A percentile compares a stretch with the other conserved stretches of the same genome.
Conservation (phyloP, 1,140 invertebrate genomes). For the Drosophila serrata region DNA sequence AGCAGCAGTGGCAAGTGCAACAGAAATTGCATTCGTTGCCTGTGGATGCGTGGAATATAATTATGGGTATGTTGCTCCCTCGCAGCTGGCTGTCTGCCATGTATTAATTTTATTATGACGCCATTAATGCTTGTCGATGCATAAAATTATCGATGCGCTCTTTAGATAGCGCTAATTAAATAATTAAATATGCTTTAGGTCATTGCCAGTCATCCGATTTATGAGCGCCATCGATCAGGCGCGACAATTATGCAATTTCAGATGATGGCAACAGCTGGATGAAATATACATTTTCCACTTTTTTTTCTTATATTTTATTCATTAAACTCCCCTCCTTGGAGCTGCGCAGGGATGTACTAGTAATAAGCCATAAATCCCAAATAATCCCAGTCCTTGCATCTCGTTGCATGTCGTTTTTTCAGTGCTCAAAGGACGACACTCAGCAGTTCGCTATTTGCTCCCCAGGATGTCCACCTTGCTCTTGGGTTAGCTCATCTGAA, state of each 20-base stretch:
- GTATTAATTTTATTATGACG: conserved; percentile 76
- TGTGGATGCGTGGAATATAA: conserved; percentile 37
- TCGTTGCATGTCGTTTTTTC: background rate
- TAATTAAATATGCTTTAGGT: conserved; percentile 83
- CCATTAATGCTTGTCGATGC: conserved; percentile 78
- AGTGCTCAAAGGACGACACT: background rate
- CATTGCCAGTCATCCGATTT: conserved; percentile 63
- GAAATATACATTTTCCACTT: conserved; percentile 23
- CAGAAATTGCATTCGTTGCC: conserved; percentile 12
- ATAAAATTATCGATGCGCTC: conserved; percentile 79
- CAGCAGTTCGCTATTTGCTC: conserved; percentile 30
- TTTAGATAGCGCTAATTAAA: conserved; percentile 82
- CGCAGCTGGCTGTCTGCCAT: conserved; percentile 52
- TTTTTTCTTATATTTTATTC: conserved; percentile 16
- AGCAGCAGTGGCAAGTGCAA: background rate
- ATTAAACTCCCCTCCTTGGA: background rate
- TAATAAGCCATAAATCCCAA: conserved; percentile 43
- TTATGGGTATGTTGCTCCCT: conserved; percentile 49
- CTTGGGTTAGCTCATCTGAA: background rate
- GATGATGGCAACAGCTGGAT: conserved; percentile 53
- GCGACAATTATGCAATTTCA: conserved; percentile 69
- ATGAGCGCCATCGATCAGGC: conserved; percentile 70
- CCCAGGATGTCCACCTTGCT: background rate
- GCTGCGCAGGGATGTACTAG: conserved; percentile 7
- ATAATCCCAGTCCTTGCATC: conserved; percentile 4